Evolutionary conservation across 2,797 vertebrate species (phyloP).

Genomic region (Rhabdomys pumilio): DNA sequence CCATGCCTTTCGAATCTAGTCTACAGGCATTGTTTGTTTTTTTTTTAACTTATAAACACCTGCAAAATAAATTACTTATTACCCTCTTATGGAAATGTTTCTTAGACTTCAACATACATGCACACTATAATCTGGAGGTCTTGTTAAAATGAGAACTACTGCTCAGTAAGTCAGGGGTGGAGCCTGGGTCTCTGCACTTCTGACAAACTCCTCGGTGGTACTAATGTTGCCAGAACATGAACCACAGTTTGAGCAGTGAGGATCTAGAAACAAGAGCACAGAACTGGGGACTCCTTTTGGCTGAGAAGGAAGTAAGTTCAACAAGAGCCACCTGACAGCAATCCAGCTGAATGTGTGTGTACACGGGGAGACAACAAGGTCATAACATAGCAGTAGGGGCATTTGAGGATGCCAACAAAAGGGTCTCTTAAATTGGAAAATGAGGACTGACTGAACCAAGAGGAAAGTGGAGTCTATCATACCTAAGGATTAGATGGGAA

Average conservation of each 20-base stretch:
- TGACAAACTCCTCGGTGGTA: background rate
- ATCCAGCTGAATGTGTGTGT: background rate
- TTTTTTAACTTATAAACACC: conserved; percentile 38
- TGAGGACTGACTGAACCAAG: background rate
- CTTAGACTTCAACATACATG: background rate
- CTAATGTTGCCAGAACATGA: background rate
- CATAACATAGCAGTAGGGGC: background rate
- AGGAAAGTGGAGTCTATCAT: background rate
- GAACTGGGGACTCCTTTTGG: background rate
- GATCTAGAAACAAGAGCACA: background rate
- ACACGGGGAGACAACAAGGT: background rate
- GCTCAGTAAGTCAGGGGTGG: background rate
- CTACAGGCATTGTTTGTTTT: background rate
- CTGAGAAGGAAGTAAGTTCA: background rate
- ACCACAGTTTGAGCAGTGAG: background rate
- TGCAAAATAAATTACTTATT: conserved; percentile 56
- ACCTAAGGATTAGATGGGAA: background rate
- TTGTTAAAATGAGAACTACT: conserved; percentile 54
- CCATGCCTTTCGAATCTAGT: conserved; percentile 44
- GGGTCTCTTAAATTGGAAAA: background rate
- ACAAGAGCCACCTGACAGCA: background rate
- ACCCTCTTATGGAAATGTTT: background rate
- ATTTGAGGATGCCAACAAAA: background rate
- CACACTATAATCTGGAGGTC: conserved; percentile 11
- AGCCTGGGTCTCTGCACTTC: conserved; percentile 51